Conservation (phyloP, 2,113 vertebrate genomes). For the Rhipidura dahli region DNA sequence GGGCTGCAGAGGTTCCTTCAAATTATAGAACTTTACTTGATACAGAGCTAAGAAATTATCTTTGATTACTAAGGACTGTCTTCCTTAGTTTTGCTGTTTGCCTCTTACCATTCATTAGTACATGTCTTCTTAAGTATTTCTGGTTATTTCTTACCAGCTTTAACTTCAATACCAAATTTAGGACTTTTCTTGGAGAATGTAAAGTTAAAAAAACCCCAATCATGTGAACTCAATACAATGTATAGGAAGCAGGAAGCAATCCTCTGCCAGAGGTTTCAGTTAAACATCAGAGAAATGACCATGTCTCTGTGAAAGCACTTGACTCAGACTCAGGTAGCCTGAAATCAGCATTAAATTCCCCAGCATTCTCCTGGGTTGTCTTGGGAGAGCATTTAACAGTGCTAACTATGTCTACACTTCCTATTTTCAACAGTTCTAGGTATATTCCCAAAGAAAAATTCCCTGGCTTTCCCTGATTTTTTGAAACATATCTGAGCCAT, state of each 20-base stretch:
- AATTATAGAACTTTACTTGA: not conserved
- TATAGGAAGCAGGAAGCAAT: not conserved
- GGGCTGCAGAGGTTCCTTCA: not conserved
- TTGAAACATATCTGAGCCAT: not conserved
- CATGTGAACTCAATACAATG: not conserved
- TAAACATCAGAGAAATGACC: not conserved
- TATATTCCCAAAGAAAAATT: not conserved
- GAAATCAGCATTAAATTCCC: not conserved
- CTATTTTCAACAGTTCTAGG: not conserved
- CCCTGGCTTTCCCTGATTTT: not conserved
- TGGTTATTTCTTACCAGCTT: not conserved
- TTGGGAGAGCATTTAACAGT: not conserved
- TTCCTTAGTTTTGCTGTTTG: not conserved
- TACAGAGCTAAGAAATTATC: not conserved
- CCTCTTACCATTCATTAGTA: not conserved
- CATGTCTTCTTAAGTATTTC: not conserved
- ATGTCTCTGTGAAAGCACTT: not conserved
- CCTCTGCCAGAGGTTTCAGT: not conserved
- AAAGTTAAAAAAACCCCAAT: not conserved
- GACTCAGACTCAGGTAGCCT: not conserved
- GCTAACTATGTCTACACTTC: not conserved
- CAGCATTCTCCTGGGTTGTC: not conserved
- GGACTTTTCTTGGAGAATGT: not conserved
- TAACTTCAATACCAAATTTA: not conserved
- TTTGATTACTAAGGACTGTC: not conserved